Conservation (phyloP, 2,888 invertebrate genomes). For the Mythimna vitellina region DNA sequence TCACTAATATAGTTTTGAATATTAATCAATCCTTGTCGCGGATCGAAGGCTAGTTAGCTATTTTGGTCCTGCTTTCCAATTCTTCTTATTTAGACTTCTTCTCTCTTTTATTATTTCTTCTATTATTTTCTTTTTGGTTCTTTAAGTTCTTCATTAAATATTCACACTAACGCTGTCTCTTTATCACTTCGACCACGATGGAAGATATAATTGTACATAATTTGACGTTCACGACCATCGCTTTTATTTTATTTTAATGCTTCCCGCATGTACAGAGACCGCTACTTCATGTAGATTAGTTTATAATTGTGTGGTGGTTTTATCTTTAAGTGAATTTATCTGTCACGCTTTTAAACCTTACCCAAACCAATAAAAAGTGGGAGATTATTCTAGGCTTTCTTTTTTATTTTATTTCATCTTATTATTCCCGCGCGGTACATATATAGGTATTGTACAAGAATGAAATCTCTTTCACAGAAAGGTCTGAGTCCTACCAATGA, state of each 20-base stretch:
- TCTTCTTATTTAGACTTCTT: no score
- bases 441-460: background rate
- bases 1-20: background rate
- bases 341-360: slow-evolving; percentile 5
- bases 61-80: background rate
- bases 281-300: slow-evolving; percentile 44
- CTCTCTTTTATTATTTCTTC: background rate
- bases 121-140: background rate
- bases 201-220: slow-evolving; percentile 63
- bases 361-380: background rate
- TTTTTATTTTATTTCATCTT: no score
- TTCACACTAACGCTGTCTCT: slow-evolving; percentile 19
- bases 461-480: background rate
- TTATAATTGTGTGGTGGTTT: slow-evolving; percentile 31
- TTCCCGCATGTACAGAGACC: slow-evolving; percentile 54
- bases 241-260: slow-evolving; percentile 63
- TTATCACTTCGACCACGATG: slow-evolving; percentile 44
- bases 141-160: background rate
- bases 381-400: background rate
- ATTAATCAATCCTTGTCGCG: background rate
- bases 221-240: slow-evolving; percentile 67
- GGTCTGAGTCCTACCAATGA: background rate
- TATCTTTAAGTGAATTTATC: slow-evolving; percentile 14
- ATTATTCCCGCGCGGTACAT: no score
- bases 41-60: background rate